Conservation (phyloP, 2,888 invertebrate species). For the Hybos culiciformis region DNA sequence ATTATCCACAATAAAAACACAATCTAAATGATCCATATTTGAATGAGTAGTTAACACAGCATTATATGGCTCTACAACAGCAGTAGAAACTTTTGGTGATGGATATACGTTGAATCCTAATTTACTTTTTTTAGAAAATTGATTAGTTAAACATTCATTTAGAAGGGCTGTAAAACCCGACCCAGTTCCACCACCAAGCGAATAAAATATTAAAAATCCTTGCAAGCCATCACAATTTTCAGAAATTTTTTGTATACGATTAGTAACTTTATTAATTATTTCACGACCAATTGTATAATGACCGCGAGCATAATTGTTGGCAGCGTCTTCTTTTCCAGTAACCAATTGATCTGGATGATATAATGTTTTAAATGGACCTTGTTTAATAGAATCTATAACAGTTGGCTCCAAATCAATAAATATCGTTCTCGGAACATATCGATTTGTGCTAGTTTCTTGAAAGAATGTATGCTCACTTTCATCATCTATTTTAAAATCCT, state of each 20-base stretch:
- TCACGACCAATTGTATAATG: conserved; percentile 78
- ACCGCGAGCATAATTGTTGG: conserved; percentile 81
- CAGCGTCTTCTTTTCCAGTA: conserved; percentile 74
- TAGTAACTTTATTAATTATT: conserved; percentile 57
- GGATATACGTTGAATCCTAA: conserved; percentile 85
- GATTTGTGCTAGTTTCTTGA: conserved; percentile 72
- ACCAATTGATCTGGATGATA: conserved; percentile 66
- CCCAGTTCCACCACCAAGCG: conserved; percentile 76
- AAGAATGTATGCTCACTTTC: conserved; percentile 61
- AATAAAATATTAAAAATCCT: conserved; percentile 83
- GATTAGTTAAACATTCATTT: conserved; percentile 70
- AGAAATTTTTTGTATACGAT: conserved; percentile 64
- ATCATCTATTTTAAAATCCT: conserved; percentile 31
- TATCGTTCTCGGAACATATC: conserved; percentile 71
- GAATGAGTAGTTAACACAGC: conserved; percentile 83
- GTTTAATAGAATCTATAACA: conserved; percentile 29
- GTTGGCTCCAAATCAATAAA: conserved; percentile 31
- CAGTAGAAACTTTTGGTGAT: conserved; percentile 79
- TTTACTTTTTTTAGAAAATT: conserved; percentile 79
- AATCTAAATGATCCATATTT: conserved; percentile 74
- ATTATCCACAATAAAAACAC: conserved; percentile 90
- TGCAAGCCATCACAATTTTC: conserved; percentile 69
- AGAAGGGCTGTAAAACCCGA: conserved; percentile 79
- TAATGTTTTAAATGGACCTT: conserved; percentile 21
- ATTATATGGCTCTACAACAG: conserved; percentile 91